A percentile compares a stretch with the other conserved stretches of the same genome.
phyloP scores from a whole-genome alignment of 2,888 invertebrate species.

The Aethes cnicana region DNA sequence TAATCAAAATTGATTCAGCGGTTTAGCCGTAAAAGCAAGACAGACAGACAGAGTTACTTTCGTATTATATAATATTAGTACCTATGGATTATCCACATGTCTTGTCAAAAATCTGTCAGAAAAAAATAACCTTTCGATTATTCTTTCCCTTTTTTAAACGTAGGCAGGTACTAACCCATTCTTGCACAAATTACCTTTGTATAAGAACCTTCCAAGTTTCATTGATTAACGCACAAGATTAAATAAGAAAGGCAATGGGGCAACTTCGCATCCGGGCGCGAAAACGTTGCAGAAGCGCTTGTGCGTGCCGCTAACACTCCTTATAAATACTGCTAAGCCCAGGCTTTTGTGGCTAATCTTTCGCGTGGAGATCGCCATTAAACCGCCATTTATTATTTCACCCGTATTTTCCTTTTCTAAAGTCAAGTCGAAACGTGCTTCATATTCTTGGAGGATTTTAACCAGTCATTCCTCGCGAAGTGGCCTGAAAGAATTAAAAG shows the following conservation, averaged over 20 bases:
- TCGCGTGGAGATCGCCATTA: conserved; percentile 79
- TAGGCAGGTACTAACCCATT: neutral
- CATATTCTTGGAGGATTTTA: conserved; percentile 61
- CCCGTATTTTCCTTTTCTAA: conserved; percentile 69
- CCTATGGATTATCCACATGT: too few species aligned
- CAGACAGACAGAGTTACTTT: too few species aligned
- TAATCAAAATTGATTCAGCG: too few species aligned
- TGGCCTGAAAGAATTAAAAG: conserved; percentile 66
- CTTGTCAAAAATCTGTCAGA: too few species aligned
- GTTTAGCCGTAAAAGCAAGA: too few species aligned
- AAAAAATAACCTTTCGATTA: too few species aligned
- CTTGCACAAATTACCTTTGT: neutral
- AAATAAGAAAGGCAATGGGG: neutral
- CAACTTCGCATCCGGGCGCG: conserved; percentile 1
- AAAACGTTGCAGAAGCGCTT: conserved; percentile 43
- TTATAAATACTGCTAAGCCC: conserved; percentile 81
- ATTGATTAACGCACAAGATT: neutral
- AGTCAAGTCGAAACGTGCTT: conserved; percentile 69
- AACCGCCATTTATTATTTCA: conserved; percentile 78
- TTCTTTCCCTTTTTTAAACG: too few species aligned
- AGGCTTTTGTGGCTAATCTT: conserved; percentile 80
- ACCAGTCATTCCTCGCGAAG: conserved; percentile 51
- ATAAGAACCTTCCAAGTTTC: neutral
- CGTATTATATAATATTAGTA: too few species aligned
- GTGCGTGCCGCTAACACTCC: conserved; percentile 74